Base-by-base conservation (phyloP, 1,140 invertebrate species). In the Scylla paramamosain region DNA sequence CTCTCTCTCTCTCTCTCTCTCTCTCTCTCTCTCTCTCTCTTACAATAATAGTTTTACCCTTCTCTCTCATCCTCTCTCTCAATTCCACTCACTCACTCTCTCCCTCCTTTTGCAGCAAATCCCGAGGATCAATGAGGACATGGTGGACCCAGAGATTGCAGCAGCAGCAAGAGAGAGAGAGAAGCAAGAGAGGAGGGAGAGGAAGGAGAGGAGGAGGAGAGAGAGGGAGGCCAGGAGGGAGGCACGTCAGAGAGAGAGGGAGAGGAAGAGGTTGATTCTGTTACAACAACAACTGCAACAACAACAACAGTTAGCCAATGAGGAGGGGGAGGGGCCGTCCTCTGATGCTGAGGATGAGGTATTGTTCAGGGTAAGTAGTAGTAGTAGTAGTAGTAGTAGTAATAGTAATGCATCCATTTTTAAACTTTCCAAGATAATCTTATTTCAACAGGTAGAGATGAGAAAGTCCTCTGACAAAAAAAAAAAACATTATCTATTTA, bases 131-230 rank as follows among this genome's bases (percentile, higher is more conserved):
- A 59, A 29, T 67, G 95, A 95, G 12, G 83, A 67, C n/a, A n/a
- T n/a, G 31, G 31, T 93, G 29, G 93, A 95, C 46, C 94, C 94
- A 59, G 96, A 95, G 59, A 32, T 90, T 31, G 89, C 92, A 25
- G 90, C 94, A n/a, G 92, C 94, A 48, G 96, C 77, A 20, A 92
- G 92, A 97, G 91, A 97, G 97, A 59, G 16, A 95, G 97, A 97
- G 93, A 96, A 97, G 87, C 96, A 96, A 91, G 97, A 97, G 95
- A 95, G 94, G 96, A 96, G 96, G 91, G 97, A 52, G 97, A 97
- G 96, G 97, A 97, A 96, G 96, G 96, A 10, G 93, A 97, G 48
- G 96, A 96, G 93, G 28, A 77, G 88, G 31, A 16, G n/a, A 29
- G 87, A 83, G 91, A 32, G 90, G 59, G 77, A 89, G 84, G 67